Base-by-base conservation (phyloP, 2,797 vertebrate species). In the Hemibagrus guttatus region DNA sequence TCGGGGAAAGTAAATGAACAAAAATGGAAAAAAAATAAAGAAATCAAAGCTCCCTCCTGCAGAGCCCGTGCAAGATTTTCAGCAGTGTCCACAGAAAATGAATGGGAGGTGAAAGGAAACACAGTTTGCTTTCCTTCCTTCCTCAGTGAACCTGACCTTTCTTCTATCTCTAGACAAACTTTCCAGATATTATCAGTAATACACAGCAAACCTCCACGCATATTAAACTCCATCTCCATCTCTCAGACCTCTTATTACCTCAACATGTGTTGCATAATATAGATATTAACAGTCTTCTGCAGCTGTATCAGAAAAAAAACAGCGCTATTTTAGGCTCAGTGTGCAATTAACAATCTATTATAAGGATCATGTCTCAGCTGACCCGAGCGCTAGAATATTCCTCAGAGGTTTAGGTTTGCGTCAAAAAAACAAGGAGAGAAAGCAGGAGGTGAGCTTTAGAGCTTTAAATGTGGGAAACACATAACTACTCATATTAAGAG, bases 1-100 rank as follows among this genome's bases (percentile, higher is more conserved):
- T 61, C 58, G 3, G 78, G 76, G 58, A 39, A 80, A 42, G 56
- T 80, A 80, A 26, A 80, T 61, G 56, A 80, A 21, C 21, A 80
- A 61, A 80, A 42, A 42, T 61, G 0, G n/a, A n/a, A n/a, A n/a
- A 78, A 79, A 28, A 31, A 39, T 23, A 31, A 7, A n/a, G 28
- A 23, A 56, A 28, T 52, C 26, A 76, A 54, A 46, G 71, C 71
- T 72, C 28, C 31, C 31, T 59, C 59, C 31, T 59, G 11, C 54
- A 52, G 2, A 75, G 46, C 46, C 11, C 1, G 17, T 42, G 6
- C 21, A 80, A 13, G 13, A 80, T 3, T 61, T 59, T 39, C 28
- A 79, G 16, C 74, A 42, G 56, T 26, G 2, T 80, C 56, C 13
- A 42, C 1, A 59, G 19, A 39, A 80, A 80, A 61, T 14, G 21